These are phyloP conservation scores for Epinephelus awoara DNA, from an alignment of 2,797 vertebrate genomes.

Conservation along the genomic window DNA sequence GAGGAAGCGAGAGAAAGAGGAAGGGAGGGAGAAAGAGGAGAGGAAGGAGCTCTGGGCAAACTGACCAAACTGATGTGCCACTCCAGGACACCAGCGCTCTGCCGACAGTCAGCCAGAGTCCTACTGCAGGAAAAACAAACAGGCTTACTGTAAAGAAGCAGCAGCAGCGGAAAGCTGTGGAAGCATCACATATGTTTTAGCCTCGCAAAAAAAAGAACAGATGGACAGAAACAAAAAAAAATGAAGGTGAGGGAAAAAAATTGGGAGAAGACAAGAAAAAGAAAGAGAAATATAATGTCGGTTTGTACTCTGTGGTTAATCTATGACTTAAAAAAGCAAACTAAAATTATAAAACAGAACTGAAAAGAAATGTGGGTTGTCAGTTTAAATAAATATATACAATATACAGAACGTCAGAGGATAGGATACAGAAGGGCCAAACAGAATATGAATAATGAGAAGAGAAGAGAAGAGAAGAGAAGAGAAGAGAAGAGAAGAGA, in stretches of 20 bases:
- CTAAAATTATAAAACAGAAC: background rate
- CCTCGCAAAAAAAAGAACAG: background rate
- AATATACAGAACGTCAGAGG: background rate
- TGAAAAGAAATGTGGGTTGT: background rate
- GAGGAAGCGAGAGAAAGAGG: constrained; percentile 70
- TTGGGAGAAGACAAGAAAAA: background rate
- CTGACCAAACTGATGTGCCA: constrained; percentile 87
- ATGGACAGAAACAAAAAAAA: background rate
- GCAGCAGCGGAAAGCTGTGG: constrained; percentile 1
- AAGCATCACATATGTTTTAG: constrained; percentile 24
- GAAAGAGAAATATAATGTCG: background rate
- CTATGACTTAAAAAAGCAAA: background rate
- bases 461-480: too few relatives aligned
- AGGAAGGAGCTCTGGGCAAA: constrained; percentile 84
- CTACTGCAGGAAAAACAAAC: constrained; percentile 53
- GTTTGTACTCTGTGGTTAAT: background rate
- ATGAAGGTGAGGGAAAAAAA: background rate
- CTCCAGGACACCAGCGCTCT: constrained; percentile 85
- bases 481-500: too few relatives aligned
- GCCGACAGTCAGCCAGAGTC: constrained; percentile 54
- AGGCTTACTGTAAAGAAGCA: constrained; percentile 50
- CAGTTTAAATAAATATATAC: background rate
- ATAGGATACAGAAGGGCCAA: background rate
- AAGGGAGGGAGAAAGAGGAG: constrained; percentile 75
- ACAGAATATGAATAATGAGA: constrained; percentile 1